Base-by-base conservation (phyloP, 2,113 vertebrate genomes). In the Rhinolophus ferrumequinum region DNA sequence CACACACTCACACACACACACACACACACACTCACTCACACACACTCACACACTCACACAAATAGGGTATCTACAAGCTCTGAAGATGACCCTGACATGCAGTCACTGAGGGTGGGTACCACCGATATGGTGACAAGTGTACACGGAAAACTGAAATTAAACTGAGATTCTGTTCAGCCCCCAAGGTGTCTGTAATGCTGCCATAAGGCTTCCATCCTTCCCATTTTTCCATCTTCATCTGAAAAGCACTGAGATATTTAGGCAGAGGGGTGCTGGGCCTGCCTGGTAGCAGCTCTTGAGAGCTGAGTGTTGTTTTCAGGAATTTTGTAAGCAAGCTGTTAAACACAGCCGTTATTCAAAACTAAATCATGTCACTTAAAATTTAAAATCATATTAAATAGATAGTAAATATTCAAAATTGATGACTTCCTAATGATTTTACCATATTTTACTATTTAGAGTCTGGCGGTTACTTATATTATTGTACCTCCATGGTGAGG, bases 271-370 rank as follows among this genome's bases (percentile, higher is more conserved):
- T 80, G 8, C 38, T 54, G 8, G 4, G 62, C 0, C 18, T 69
- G 19, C 15, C 4, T 62, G 12, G 26, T 4, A 35, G 21, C 33
- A 38, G 6, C 16, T 82, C 28, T 10, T 67, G 44, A 44, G 28
- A 75, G 41, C 24, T 62, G 1, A 88, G 18, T 60, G 41, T 54
- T 92, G 30, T 15, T 81, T 76, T 80, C 16, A 76, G 22, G 38
- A 90, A 87, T 35, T 64, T 47, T 93, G 7, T 80, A 54, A 84
- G 38, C 28, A 79, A 79, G 47, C 9, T 60, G 16, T 44, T 91
- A 54, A 80, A 10, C 35, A 79, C 9, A 69, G 9, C 0, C 8
- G 16, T 26, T 60, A 22, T 66, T 91, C 35, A 93, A 82, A 58
- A 30, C 80, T 52, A 73, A 89, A 60, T 3, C 52, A 44, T 58